Conservation (phyloP, 2,113 vertebrate genomes). For the Procavia capensis region DNA sequence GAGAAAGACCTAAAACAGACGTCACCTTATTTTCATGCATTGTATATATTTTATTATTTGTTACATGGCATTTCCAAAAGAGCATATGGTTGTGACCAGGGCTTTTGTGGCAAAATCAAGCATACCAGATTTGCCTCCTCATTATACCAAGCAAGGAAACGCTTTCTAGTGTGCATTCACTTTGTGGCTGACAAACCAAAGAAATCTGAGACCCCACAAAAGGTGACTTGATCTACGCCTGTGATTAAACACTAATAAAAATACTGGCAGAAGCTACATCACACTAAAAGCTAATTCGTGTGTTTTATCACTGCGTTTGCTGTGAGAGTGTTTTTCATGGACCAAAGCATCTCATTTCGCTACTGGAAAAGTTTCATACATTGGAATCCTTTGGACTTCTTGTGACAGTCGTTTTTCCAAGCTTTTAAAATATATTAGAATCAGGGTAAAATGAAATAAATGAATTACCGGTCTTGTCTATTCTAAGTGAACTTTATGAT, state of each 20-base stretch:
- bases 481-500: slow-evolving; percentile 1
- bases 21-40: not conserved
- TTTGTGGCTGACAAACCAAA: slow-evolving; percentile 16
- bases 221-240: not conserved
- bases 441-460: slow-evolving; percentile 62
- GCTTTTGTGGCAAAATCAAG: not conserved
- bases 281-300: not conserved
- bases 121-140: not conserved
- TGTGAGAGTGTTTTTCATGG: slow-evolving; percentile 9
- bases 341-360: slow-evolving; percentile 42
- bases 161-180: not conserved
- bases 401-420: slow-evolving; percentile 16
- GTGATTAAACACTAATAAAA: slow-evolving; percentile 63
- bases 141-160: not conserved
- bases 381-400: slow-evolving; percentile 28
- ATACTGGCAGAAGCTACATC: not conserved
- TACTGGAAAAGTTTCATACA: slow-evolving; percentile 55
- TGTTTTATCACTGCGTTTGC: not conserved
- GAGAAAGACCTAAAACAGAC: not conserved
- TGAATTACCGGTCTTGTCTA: not conserved
- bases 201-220: slow-evolving; percentile 14
- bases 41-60: not conserved
- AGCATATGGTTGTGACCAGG: not conserved
- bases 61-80: not conserved
- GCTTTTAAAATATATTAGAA: slow-evolving; percentile 63